phyloP scores from a whole-genome alignment of 2,797 vertebrate species.

The Perodicticus potto region DNA sequence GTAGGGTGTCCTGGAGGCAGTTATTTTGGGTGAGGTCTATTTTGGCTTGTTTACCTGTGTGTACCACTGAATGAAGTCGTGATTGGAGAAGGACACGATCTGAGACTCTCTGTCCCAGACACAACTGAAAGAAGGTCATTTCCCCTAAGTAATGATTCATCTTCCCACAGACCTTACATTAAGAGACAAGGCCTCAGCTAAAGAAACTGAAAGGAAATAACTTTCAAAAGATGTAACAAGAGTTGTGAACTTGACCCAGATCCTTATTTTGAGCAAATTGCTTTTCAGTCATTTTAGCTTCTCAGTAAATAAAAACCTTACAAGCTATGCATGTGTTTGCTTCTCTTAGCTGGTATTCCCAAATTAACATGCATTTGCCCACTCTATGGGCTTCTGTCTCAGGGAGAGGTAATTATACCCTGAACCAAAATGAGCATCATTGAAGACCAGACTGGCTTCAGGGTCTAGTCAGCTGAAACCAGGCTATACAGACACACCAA shows the following conservation, averaged over 20 bases:
- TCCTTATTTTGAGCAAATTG: slow-evolving; percentile 6
- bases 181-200: not conserved
- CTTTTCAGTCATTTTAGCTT: slow-evolving; percentile 41
- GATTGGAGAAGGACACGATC: slow-evolving; percentile 27
- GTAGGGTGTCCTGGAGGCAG: slow-evolving; percentile 15
- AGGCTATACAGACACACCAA: slow-evolving; percentile 49
- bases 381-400: slow-evolving; percentile 77
- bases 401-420: slow-evolving; percentile 71
- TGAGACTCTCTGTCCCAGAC: slow-evolving; percentile 33
- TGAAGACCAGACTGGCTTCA: slow-evolving; percentile 70
- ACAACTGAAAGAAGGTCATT: slow-evolving; percentile 34
- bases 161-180: not conserved
- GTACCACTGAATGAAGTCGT: slow-evolving; percentile 50
- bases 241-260: not conserved
- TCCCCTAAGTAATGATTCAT: not conserved
- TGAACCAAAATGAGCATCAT: slow-evolving; percentile 74
- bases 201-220: not conserved
- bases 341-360: slow-evolving; percentile 54
- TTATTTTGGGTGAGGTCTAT: slow-evolving; percentile 77
- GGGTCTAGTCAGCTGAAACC: slow-evolving; percentile 70
- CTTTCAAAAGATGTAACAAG: not conserved
- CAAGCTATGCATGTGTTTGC: slow-evolving; percentile 13
- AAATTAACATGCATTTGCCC: slow-evolving; percentile 62
- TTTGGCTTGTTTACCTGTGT: slow-evolving; percentile 77
- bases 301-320: slow-evolving; percentile 61